phyloP scores from a whole-genome alignment of 2,113 vertebrate genomes.

The Dasyornis broadbenti region DNA sequence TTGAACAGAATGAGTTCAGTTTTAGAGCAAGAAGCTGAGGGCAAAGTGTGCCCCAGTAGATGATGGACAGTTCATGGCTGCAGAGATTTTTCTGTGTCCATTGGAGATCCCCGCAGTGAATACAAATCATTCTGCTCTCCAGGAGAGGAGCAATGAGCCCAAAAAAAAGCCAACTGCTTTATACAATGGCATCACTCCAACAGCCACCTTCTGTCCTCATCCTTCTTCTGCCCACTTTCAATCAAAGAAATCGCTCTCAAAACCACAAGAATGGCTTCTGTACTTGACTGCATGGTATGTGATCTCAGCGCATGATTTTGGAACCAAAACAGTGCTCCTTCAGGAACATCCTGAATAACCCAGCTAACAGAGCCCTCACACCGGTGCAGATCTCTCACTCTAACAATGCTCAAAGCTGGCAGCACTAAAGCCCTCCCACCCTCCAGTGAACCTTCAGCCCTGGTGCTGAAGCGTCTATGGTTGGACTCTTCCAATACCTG shows the following conservation, averaged over 20 bases:
- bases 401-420: neutral
- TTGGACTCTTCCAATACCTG: slow-evolving; percentile 64
- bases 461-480: fast-evolving
- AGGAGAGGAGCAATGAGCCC: neutral
- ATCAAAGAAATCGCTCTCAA: neutral
- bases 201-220: neutral
- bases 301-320: neutral
- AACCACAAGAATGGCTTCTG: neutral
- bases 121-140: neutral
- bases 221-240: neutral
- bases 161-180: neutral
- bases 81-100: neutral
- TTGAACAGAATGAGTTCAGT: neutral
- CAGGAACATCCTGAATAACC: neutral
- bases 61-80: neutral
- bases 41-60: neutral
- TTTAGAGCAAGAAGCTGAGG: neutral
- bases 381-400: neutral
- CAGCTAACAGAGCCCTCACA: neutral
- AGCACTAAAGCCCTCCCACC: neutral
- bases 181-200: neutral
- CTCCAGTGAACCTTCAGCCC: neutral
- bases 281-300: neutral
- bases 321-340: neutral
- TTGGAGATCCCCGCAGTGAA: neutral